phyloP scores from a whole-genome alignment of 2,113 vertebrate genomes.

The Myrmophylax atrothorax region DNA sequence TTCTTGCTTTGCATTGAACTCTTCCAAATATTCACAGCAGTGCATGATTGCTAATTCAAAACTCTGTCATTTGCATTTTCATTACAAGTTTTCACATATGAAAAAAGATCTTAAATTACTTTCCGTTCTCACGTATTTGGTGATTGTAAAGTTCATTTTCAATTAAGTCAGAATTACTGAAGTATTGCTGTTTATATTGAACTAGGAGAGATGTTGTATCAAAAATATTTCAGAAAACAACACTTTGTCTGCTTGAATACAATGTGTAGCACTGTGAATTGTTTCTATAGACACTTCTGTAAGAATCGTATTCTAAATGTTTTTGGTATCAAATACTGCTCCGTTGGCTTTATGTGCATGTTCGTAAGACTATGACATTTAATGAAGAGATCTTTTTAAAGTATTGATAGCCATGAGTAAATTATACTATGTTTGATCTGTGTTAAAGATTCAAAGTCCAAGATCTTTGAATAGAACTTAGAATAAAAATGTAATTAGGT shows the following conservation, averaged over 20 bases:
- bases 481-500: conserved; percentile 84
- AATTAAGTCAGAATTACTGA: not conserved
- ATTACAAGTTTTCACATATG: not conserved
- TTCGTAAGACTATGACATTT: conserved; percentile 78
- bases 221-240: not conserved
- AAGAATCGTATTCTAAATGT: not conserved
- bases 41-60: not conserved
- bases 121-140: not conserved
- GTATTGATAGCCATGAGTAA: conserved; percentile 87
- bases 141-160: not conserved
- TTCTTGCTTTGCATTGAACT: not conserved
- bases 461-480: conserved; percentile 75
- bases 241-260: not conserved
- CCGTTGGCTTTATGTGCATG: conserved; percentile 33
- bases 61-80: not conserved
- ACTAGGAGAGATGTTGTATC: not conserved
- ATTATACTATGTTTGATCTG: conserved; percentile 85
- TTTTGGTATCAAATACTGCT: conserved; percentile 15
- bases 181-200: not conserved
- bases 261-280: not conserved
- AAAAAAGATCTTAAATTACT: not conserved
- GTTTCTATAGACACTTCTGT: not conserved
- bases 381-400: conserved; percentile 86
- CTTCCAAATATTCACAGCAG: not conserved
- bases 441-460: conserved; percentile 79